A percentile compares a stretch with the other conserved stretches of the same genome.
Conservation (phyloP, 2,888 invertebrate genomes). For the Thumatha senex region DNA sequence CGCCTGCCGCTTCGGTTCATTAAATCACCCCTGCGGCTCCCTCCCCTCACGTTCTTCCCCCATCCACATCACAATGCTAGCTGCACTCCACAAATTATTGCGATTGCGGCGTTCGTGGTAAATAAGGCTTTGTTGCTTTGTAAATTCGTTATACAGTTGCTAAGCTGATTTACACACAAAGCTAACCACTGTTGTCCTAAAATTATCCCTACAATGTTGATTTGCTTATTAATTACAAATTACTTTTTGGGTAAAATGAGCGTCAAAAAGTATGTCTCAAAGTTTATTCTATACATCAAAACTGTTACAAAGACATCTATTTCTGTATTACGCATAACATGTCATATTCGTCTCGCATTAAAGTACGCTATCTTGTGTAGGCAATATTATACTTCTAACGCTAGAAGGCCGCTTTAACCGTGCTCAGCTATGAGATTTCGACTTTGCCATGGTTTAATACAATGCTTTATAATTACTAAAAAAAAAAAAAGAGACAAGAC, state of each 20-base stretch:
- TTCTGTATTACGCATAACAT: no score
- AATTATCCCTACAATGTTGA: slow-evolving; percentile 20
- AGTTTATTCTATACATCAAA: no score
- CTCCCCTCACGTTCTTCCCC: slow-evolving; percentile 30
- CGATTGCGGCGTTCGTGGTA: slow-evolving; percentile 65
- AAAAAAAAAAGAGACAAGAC: no score
- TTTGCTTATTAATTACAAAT: slow-evolving; percentile 1
- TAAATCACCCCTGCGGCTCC: slow-evolving; percentile 66
- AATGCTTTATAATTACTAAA: no score
- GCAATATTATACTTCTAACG: no score
- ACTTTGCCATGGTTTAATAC: no score
- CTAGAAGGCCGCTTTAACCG: no score
- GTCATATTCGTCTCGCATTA: no score
- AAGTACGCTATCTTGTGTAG: no score
- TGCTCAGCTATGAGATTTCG: no score
- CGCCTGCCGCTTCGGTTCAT: slow-evolving; percentile 78
- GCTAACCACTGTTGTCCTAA: slow-evolving; percentile 11
- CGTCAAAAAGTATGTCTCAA: no score
- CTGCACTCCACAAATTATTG: slow-evolving; percentile 79
- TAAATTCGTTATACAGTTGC: slow-evolving; percentile 44
- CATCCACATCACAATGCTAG: slow-evolving; percentile 54
- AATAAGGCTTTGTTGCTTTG: slow-evolving; percentile 46
- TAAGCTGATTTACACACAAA: slow-evolving; percentile 32
- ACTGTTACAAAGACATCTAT: no score
- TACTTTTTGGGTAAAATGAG: not conserved